Evolutionary conservation across 2,113 vertebrate genomes (phyloP).

Genomic region (Clarias magur): DNA sequence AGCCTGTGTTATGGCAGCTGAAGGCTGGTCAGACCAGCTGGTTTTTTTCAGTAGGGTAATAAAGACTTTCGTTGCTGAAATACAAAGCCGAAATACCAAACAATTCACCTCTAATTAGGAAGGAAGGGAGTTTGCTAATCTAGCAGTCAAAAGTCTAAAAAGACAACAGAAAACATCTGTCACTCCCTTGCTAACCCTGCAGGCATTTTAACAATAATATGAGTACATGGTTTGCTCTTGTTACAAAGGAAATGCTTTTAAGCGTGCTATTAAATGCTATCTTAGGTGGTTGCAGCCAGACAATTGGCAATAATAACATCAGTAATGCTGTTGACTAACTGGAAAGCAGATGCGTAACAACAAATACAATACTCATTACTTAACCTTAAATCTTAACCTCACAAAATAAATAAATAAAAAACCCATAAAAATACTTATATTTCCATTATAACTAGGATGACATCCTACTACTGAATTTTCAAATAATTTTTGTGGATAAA

Average conservation of each 20-base stretch:
- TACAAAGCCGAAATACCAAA: not conserved
- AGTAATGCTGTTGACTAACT: not conserved
- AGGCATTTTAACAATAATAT: not conserved
- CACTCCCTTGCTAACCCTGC: not conserved
- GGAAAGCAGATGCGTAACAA: not conserved
- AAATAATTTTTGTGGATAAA: not conserved
- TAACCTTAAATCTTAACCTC: not conserved
- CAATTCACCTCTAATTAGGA: conserved; percentile 6
- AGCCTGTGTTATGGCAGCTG: too few species aligned
- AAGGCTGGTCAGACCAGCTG: not conserved
- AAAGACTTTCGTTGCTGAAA: not conserved
- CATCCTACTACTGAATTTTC: not conserved
- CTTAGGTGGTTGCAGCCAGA: not conserved
- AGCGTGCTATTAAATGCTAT: not conserved
- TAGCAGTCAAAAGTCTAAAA: not conserved
- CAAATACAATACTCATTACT: not conserved
- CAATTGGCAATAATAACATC: not conserved
- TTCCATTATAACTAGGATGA: not conserved
- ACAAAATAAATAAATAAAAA: too few species aligned
- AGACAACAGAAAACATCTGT: not conserved
- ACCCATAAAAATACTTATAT: not conserved
- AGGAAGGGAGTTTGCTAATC: conserved; percentile 9
- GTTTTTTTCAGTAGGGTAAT: not conserved
- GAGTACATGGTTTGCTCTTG: not conserved
- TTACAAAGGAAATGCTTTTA: not conserved